These are phyloP conservation scores for Myotis pilosus DNA, from an alignment of 2,797 vertebrate species.

Conservation along the genomic window DNA sequence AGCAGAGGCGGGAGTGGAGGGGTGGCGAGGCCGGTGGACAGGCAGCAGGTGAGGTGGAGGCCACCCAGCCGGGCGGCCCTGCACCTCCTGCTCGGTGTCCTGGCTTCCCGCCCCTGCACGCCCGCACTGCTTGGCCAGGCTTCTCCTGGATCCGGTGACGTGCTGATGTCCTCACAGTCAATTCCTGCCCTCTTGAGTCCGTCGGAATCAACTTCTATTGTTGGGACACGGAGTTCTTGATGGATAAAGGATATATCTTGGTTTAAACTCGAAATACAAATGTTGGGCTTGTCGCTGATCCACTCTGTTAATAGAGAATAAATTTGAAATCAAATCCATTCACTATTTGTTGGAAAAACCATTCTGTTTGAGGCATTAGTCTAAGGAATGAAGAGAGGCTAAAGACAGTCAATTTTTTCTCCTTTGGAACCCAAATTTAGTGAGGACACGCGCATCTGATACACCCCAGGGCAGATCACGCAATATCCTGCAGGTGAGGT, in stretches of 20 bases:
- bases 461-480: fast-evolving
- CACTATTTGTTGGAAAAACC: background rate
- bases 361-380: background rate
- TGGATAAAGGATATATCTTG: background rate
- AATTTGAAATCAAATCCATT: constrained; percentile 32
- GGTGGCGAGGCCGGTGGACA: fast-evolving
- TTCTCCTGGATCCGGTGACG: background rate
- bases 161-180: background rate
- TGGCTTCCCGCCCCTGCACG: background rate
- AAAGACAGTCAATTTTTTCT: background rate
- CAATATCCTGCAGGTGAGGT: fast-evolving
- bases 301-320: constrained; percentile 12
- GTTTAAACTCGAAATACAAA: constrained; percentile 9
- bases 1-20: background rate
- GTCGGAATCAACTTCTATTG: background rate
- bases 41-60: fast-evolving
- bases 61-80: fast-evolving
- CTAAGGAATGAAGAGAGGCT: background rate
- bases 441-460: background rate
- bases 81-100: fast-evolving
- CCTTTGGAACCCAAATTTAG: background rate
- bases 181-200: background rate
- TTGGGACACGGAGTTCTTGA: background rate
- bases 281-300: background rate
- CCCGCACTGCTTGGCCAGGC: background rate